Conservation (phyloP, 2,888 invertebrate genomes). For the Yponomeuta plumbellus region DNA sequence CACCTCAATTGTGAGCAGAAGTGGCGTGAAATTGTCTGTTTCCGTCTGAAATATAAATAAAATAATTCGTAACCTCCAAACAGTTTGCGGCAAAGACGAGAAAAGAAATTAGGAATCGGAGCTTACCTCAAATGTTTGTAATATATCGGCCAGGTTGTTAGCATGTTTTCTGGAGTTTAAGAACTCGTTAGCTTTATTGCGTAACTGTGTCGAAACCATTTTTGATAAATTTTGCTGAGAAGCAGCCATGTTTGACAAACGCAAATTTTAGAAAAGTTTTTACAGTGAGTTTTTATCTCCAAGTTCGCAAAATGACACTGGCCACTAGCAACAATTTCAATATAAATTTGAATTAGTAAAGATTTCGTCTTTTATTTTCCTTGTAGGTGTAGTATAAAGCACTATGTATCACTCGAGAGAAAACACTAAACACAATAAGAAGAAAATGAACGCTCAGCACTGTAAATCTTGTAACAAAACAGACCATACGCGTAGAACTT, state of each 20-base stretch:
- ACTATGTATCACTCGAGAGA: no score
- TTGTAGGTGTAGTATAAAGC: no score
- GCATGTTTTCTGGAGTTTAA: conserved; percentile 79
- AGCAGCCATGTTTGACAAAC: conserved; percentile 60
- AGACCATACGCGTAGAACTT: no score
- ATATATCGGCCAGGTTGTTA: conserved; percentile 80
- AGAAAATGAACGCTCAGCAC: no score
- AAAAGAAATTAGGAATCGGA: not conserved
- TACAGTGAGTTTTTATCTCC: no score
- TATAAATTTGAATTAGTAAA: no score
- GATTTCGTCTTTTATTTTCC: no score
- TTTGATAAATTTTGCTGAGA: conserved; percentile 57
- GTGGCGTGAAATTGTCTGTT: conserved; percentile 70
- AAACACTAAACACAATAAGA: no score
- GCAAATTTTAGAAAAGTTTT: conserved; percentile 5
- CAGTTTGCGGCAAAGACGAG: not conserved
- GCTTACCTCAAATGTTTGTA: conserved; percentile 80
- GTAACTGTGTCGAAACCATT: conserved; percentile 80
- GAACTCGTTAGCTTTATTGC: conserved; percentile 83
- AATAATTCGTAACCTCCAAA: conserved; percentile 28
- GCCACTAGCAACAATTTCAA: no score
- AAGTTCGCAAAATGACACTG: no score
- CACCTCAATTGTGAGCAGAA: conserved; percentile 82
- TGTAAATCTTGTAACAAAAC: no score
- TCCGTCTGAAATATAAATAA: conserved; percentile 49